Evolutionary conservation across 2,888 invertebrate species (phyloP), one percentile per base, ranked within the genome.

Genomic region (Herminia tarsipennalis): DNA sequence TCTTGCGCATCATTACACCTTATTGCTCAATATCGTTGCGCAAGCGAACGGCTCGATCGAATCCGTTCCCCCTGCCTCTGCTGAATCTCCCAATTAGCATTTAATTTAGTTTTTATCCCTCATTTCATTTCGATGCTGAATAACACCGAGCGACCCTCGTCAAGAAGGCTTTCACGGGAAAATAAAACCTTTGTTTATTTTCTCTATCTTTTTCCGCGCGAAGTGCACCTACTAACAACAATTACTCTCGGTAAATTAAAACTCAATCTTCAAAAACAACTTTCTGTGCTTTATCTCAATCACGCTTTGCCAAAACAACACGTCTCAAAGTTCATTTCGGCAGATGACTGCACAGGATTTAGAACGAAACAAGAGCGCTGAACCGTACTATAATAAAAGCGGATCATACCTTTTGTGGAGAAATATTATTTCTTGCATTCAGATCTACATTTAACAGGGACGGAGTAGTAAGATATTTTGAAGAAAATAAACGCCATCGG

Each of bases 21-120:
- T 77, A 78, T 73, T 75, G 72, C 73, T 77, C 72, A 76, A 76
- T 72, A 76, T 65, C 69, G 72, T 70, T 66, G 68, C 70, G 71
- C 64, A 70, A 68, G 73, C 61, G 67, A 73, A 67, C 69, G 70
- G 62, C 61, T 61, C 72, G 66, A 71, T 73, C 70, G 70, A 68
- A 70, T 76, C 74, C 70, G 63, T 66, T 67, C 51, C 57, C 56
- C 63, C 66, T 67, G 70, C 71, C 67, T 65, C 60, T 60, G 71
- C 72, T 70, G 78, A 81, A 81, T 80, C 83, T 81, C 78, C 80
- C 83, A 85, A 85, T 86, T 86, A 86, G 83, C 85, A 84, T 86
- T 84, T 84, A 83, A 84, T 86, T 85, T 82, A 83, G 82, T 85
- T 83, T 81, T 86, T 85, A 85, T 84, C 81, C 83, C 78, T 80